phyloP scores from a whole-genome alignment of 37 sponge, comb jelly and placozoan genomes.

The Halichondria panicea region DNA sequence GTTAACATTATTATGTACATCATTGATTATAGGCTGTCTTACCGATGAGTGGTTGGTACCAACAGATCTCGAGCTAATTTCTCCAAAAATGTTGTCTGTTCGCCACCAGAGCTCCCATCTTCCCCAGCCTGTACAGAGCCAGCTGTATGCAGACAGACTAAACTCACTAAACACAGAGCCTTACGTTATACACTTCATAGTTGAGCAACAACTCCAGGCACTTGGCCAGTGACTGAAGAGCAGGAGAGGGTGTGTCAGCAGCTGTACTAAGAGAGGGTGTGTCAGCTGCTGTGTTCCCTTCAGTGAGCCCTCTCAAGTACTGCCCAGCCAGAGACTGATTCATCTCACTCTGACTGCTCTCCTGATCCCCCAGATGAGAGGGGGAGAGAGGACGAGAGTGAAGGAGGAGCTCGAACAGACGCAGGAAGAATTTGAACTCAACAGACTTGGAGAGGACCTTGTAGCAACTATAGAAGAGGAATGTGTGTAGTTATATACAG shows the following conservation, averaged over 20 bases:
- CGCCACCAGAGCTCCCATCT: conserved; percentile 10
- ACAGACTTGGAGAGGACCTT: conserved; percentile 7
- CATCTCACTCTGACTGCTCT: neutral
- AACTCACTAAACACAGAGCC: neutral
- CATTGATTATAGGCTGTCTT: too few relatives aligned
- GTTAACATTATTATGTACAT: too few relatives aligned
- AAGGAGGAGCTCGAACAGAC: neutral
- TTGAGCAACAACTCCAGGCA: conserved; percentile 24
- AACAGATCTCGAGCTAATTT: too few relatives aligned
- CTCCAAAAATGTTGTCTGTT: conserved; percentile 11
- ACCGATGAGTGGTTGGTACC: too few relatives aligned
- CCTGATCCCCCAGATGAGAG: conserved; percentile 1
- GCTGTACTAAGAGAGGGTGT: too few relatives aligned
- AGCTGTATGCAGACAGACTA: neutral
- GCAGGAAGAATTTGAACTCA: conserved; percentile 39
- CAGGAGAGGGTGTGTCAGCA: too few relatives aligned
- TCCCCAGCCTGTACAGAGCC: conserved; percentile 13
- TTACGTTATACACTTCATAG: conserved; percentile 44
- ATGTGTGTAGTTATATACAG: too few relatives aligned
- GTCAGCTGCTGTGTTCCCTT: neutral
- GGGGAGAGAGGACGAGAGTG: neutral
- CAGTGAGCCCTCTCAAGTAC: neutral
- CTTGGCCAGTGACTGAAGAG: neutral
- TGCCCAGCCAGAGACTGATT: neutral
- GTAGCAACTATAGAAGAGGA: too few relatives aligned